Evolutionary conservation across 2,888 invertebrate genomes (phyloP).

Genomic region (Celastrina argiolus): DNA sequence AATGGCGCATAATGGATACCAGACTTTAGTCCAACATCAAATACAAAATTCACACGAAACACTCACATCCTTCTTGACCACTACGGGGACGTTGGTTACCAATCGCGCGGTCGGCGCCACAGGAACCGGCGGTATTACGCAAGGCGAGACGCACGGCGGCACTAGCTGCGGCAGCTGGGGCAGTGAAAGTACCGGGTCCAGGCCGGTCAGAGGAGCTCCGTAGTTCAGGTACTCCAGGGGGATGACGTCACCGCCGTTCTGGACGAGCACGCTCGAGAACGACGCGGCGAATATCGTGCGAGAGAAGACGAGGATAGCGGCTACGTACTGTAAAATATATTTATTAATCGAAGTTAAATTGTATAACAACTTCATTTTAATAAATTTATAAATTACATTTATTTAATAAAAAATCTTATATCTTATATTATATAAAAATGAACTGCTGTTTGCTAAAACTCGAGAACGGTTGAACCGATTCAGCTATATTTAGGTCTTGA

Average conservation of each 20-base stretch:
- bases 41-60: conserved; percentile 23
- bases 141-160: conserved; percentile 56
- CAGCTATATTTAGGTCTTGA: too few relatives aligned
- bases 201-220: conserved; percentile 40
- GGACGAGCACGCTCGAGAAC: conserved; percentile 60
- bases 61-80: conserved; percentile 53
- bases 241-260: conserved; percentile 43
- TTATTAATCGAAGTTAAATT: too few relatives aligned
- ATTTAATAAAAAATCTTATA: too few relatives aligned
- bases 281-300: conserved; percentile 44
- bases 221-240: conserved; percentile 52
- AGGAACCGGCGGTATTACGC: conserved; percentile 49
- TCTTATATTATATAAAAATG: too few relatives aligned
- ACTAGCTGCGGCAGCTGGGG: conserved; percentile 42
- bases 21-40: neutral
- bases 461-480: too few relatives aligned
- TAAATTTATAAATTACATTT: too few relatives aligned
- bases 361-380: too few relatives aligned
- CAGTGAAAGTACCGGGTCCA: conserved; percentile 43
- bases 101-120: conserved; percentile 45
- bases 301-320: conserved; percentile 34
- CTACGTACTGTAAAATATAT: conserved; percentile 39
- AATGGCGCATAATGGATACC: too few relatives aligned
- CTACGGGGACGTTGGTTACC: conserved; percentile 49
- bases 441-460: too few relatives aligned